Percentiles rank a stretch among this genome's conserved stretches.
These are phyloP conservation scores for Ondatra zibethicus DNA, from an alignment of 2,113 vertebrate genomes.

Conservation along the genomic window DNA sequence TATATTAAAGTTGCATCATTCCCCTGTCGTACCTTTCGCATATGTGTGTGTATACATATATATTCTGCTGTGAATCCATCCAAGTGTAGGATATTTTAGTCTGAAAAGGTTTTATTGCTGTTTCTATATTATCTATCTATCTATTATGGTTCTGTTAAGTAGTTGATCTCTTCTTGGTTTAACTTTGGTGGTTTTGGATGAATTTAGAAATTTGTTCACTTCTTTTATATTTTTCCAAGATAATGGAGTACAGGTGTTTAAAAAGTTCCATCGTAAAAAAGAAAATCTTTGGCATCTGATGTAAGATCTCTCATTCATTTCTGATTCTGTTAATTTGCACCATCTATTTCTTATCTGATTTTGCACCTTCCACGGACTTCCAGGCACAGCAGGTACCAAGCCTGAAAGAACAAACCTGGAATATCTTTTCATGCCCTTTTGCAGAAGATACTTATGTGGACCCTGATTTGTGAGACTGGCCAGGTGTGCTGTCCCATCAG, in stretches of 20 bases:
- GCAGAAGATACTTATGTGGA: no score
- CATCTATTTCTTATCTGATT: not conserved
- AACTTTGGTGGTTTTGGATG: not conserved
- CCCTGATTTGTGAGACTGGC: not conserved
- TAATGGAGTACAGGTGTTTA: not conserved
- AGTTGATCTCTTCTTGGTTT: not conserved
- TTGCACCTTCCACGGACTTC: not conserved
- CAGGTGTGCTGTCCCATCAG: not conserved
- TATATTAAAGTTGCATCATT: not conserved
- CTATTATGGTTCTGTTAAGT: not conserved
- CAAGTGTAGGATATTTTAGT: not conserved
- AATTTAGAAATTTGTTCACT: no score
- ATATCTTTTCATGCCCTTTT: no score
- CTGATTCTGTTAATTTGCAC: not conserved
- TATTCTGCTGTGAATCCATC: not conserved
- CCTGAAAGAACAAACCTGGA: not conserved
- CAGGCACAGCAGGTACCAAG: not conserved
- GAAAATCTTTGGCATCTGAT: not conserved
- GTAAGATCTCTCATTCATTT: not conserved
- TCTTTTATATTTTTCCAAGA: not conserved
- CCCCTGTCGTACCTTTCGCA: fast-evolving
- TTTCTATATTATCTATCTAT: not conserved
- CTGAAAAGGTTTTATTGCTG: no score
- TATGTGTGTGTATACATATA: not conserved
- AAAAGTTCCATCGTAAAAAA: not conserved